These are phyloP conservation scores for Turritopsis rubra DNA, from an alignment of 30 jellyfish, hydroid and myxozoan species.

Conservation along the genomic window DNA sequence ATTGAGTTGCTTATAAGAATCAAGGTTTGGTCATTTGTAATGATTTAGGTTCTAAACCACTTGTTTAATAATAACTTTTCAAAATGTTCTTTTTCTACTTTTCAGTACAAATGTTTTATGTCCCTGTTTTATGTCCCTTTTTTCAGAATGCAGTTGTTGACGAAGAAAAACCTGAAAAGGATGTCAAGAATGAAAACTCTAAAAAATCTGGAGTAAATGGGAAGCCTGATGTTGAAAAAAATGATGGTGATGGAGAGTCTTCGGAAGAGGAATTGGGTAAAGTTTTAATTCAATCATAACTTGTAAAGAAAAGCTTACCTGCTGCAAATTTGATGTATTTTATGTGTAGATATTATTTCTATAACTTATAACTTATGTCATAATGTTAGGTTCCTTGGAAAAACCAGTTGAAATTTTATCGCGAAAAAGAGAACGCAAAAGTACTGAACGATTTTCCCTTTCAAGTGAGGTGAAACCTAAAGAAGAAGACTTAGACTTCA, in stretches of 20 bases:
- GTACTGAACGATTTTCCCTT: constrained; percentile 41
- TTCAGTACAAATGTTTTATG: neutral
- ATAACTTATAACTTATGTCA: too few species aligned
- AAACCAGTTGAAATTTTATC: constrained; percentile 53
- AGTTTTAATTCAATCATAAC: too few species aligned
- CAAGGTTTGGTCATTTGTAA: too few species aligned
- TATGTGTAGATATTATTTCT: too few species aligned
- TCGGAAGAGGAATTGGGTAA: constrained; percentile 74
- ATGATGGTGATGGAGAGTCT: constrained; percentile 38
- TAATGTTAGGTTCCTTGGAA: constrained; percentile 61
- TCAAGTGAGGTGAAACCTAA: constrained; percentile 30
- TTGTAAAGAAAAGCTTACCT: neutral
- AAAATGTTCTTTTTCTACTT: too few species aligned
- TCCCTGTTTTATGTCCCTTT: too few species aligned
- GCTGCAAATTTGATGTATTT: too few species aligned
- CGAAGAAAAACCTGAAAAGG: neutral
- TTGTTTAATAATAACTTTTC: too few species aligned
- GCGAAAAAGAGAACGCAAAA: constrained; percentile 61
- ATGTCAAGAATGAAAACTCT: neutral
- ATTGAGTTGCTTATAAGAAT: too few species aligned
- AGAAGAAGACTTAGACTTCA: constrained; percentile 47
- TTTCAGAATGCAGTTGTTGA: neutral
- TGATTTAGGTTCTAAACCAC: too few species aligned
- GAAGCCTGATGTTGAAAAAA: constrained; percentile 37
- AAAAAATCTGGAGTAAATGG: constrained; percentile 29